Conservation (phyloP, 2,797 vertebrate species). For the Rousettus madagascariensis region DNA sequence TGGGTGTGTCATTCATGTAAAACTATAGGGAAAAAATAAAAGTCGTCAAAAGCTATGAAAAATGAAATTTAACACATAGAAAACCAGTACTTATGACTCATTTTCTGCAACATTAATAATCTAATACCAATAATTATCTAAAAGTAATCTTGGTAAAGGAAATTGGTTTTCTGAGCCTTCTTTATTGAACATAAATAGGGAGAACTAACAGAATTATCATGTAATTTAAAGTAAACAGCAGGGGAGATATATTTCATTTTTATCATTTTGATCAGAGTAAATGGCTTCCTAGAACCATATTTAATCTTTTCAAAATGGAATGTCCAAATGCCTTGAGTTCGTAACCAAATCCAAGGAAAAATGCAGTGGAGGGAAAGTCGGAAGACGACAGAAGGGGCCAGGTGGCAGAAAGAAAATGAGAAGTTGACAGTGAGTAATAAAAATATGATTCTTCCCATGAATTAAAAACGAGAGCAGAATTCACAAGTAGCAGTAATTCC, state of each 20-base stretch:
- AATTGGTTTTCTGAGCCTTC: constrained; percentile 6
- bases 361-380: neutral
- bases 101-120: neutral
- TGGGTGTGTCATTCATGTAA: neutral
- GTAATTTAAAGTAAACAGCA: neutral
- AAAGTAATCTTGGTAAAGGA: neutral
- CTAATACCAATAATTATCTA: neutral
- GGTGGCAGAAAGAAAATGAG: constrained; percentile 44
- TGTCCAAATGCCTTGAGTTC: neutral
- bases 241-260: neutral
- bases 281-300: neutral
- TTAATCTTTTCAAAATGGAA: constrained; percentile 44
- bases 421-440: constrained; percentile 54
- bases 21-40: neutral
- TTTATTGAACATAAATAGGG: neutral
- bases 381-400: neutral
- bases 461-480: constrained; percentile 67
- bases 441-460: constrained; percentile 44
- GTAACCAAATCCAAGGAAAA: neutral
- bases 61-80: neutral
- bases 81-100: neutral
- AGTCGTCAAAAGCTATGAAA: neutral
- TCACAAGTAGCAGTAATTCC: neutral
- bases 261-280: constrained; percentile 4
- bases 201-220: neutral